Evolutionary conservation across 2,113 vertebrate genomes (phyloP).

Genomic region (Clarias magur): DNA sequence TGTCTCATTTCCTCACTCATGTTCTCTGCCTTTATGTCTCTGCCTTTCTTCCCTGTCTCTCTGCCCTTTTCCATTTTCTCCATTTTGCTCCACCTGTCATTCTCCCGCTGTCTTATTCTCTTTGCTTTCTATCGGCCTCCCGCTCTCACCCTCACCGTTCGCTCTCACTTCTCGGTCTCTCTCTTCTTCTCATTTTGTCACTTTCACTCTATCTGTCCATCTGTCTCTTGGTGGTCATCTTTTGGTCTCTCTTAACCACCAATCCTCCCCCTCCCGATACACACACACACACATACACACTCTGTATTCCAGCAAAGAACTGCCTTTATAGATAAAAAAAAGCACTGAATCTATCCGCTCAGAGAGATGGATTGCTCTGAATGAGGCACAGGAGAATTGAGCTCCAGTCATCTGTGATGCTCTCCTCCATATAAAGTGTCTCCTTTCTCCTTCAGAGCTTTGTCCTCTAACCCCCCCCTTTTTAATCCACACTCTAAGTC

Average conservation of each 20-base stretch:
- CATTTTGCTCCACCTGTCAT: background rate
- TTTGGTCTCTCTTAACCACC: background rate
- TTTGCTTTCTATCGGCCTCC: background rate
- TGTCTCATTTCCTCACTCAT: background rate
- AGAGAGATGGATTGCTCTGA: constrained; percentile 65
- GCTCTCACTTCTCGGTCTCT: background rate
- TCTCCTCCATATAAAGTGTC: constrained; percentile 55
- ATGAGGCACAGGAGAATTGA: constrained; percentile 64
- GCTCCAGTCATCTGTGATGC: constrained; percentile 50
- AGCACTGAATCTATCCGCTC: constrained; percentile 57
- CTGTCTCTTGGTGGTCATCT: background rate
- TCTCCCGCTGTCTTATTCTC: background rate
- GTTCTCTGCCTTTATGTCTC: constrained; percentile 50
- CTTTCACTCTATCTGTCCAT: constrained; percentile 16
- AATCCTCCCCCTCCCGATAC: too few relatives aligned
- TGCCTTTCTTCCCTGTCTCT: background rate
- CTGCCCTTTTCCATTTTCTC: background rate
- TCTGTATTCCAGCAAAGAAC: constrained; percentile 59
- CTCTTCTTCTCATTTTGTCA: background rate
- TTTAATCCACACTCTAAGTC: background rate
- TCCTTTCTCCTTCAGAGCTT: constrained; percentile 43
- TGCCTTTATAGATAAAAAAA: constrained; percentile 59
- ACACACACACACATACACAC: background rate
- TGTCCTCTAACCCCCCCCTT: constrained; percentile 19
- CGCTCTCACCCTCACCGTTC: background rate